A percentile compares a stretch with the other conserved stretches of the same genome.
These are phyloP conservation scores for Trichogramma dendrolimi DNA, from an alignment of 2,888 invertebrate species.

Conservation along the genomic window DNA sequence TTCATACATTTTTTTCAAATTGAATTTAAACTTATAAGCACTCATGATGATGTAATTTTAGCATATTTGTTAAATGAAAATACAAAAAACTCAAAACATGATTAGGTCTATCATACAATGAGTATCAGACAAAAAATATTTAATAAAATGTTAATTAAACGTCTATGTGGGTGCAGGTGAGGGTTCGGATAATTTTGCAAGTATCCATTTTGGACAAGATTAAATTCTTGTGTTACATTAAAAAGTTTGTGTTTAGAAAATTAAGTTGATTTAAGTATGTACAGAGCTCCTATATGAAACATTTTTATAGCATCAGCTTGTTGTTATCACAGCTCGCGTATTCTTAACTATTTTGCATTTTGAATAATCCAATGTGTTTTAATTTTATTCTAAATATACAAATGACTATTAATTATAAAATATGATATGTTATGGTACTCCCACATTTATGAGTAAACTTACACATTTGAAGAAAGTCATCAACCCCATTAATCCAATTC, in stretches of 20 bases:
- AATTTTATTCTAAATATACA: conserved; percentile 42
- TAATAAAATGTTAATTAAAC: conserved; percentile 18
- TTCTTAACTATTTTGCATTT: conserved; percentile 36
- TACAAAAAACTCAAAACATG: conserved; percentile 22
- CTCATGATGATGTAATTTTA: conserved; percentile 26
- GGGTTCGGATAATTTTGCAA: conserved; percentile 24
- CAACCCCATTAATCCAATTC: conserved; percentile 21
- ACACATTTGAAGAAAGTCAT: conserved; percentile 31
- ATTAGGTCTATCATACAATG: conserved; percentile 23
- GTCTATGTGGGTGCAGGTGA: conserved; percentile 16
- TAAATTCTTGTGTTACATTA: conserved; percentile 25
- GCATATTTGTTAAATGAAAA: conserved; percentile 32
- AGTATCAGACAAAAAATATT: conserved; percentile 23
- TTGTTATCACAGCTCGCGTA: conserved; percentile 38
- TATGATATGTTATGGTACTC: conserved; percentile 52
- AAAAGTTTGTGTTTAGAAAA: conserved; percentile 30
- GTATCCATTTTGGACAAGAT: conserved; percentile 24
- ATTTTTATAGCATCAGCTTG: conserved; percentile 38
- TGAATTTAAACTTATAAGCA: conserved; percentile 31
- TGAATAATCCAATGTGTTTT: conserved; percentile 35
- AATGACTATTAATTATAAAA: conserved; percentile 38
- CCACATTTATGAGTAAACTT: conserved; percentile 35
- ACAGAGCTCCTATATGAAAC: conserved; percentile 38
- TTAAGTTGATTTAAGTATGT: conserved; percentile 35
- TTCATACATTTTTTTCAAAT: conserved; percentile 49